Base-by-base conservation (phyloP, 2,888 invertebrate species). In the Gymnocheta viridis region DNA sequence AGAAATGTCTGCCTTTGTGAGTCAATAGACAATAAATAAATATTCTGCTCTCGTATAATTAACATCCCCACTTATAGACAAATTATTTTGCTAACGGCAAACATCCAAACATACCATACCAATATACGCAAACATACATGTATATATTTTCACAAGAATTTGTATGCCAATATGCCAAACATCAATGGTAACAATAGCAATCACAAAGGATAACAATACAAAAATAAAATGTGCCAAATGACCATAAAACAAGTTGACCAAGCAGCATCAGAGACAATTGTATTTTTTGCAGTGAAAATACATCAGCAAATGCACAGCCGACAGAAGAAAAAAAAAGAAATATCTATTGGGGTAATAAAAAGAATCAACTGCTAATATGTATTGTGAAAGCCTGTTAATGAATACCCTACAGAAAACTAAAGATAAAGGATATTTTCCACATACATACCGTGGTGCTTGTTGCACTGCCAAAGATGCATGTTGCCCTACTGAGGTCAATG, bases 11-110 rank as follows among this genome's bases (percentile, higher is more conserved):
- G 60, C 2, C 51, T 62, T 60, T 47, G 17, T 51, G 22, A 58
- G 14, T 56, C 38, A 70, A 44, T 56, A 54, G 38, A 49, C 56
- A 56, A 58, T 22, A 56, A 66, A 80, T 72, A 73, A 67, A 80
- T 80, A 72, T 58, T 78, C 41, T 69, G 44, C 32, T 69, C 51
- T 72, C 41, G 56, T 66, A 77, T 73, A 82, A 73, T 73, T 78
- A 73, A 67, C 60, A 78, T 67, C 10, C 60, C 44, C 51, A 78
- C 62, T 82, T 54, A 82, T 54, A 72, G 67, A 77, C 70, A 72
- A 73, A 77, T 72, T 77, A 72, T 77, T 54, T 72, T 41, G 49
- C 49, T 72, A 67, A 77, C 54, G 32, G 60, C 66, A 60, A 44
- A 19, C 62, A 47, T 35, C 2, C 24, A 62, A 4, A 7, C 32